phyloP scores from a whole-genome alignment of 2,888 invertebrate genomes.

The Andrena trimmerana region DNA sequence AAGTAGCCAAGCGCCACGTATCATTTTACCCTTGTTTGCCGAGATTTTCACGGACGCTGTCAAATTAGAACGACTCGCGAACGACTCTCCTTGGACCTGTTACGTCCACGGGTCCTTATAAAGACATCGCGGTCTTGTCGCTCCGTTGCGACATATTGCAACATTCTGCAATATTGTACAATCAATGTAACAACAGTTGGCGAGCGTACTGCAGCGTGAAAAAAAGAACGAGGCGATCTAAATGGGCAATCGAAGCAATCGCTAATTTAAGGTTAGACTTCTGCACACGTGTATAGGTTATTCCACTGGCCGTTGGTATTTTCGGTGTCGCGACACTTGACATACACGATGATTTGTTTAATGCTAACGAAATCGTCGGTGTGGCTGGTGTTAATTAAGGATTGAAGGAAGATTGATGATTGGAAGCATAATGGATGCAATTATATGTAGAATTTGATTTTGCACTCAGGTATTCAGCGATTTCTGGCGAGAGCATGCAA shows the following conservation, averaged over 20 bases:
- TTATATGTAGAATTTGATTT: conserved; percentile 15
- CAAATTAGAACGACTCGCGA: conserved; percentile 53
- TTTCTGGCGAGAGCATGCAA: conserved; percentile 25
- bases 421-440: no score
- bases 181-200: conserved; percentile 15
- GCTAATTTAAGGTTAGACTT: neutral
- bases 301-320: neutral
- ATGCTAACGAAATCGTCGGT: neutral
- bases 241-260: neutral
- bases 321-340: neutral
- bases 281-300: neutral
- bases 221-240: neutral
- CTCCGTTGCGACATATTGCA: conserved; percentile 35
- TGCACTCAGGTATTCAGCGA: conserved; percentile 31
- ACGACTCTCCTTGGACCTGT: conserved; percentile 45
- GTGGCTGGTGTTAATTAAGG: no score
- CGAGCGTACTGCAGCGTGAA: conserved; percentile 6
- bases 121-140: conserved; percentile 48
- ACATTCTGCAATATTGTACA: conserved; percentile 26
- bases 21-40: conserved; percentile 36
- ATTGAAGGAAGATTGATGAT: no score
- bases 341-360: neutral
- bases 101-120: conserved; percentile 53
- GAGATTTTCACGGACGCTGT: conserved; percentile 55
- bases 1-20: neutral